Percentiles rank a stretch among this genome's conserved stretches.
Evolutionary conservation across 2,113 vertebrate genomes (phyloP).

Genomic region (Xiphophorus maculatus): DNA sequence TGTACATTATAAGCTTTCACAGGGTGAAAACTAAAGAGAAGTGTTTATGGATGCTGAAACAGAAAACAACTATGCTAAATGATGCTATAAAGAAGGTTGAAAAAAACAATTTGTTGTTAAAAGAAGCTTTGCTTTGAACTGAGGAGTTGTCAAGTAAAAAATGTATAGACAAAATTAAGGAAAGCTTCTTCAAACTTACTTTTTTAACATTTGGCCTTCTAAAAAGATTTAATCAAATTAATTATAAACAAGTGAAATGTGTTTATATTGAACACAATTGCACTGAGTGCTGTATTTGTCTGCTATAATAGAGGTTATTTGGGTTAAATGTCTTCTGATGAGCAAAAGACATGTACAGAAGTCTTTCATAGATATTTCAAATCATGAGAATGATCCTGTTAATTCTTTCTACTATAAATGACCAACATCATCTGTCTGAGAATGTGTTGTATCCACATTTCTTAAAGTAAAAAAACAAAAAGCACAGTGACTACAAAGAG

Average conservation of each 20-base stretch:
- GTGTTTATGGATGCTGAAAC: not conserved
- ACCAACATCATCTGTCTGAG: constrained; percentile 8
- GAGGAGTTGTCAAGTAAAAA: not conserved
- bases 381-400: constrained; percentile 3
- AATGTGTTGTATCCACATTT: too few species aligned
- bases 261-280: not conserved
- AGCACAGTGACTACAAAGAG: too few species aligned
- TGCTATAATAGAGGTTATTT: not conserved
- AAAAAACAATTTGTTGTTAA: not conserved
- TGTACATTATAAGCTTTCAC: not conserved
- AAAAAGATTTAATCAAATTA: not conserved
- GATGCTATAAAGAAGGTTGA: not conserved
- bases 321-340: constrained; percentile 12
- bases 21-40: not conserved
- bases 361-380: constrained; percentile 19
- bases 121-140: not conserved
- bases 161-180: not conserved
- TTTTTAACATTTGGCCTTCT: not conserved
- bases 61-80: not conserved
- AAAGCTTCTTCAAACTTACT: not conserved
- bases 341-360: not conserved
- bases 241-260: not conserved
- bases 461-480: too few species aligned
- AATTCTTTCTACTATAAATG: constrained; percentile 5
- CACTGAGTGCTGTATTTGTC: not conserved